These are phyloP conservation scores for Acipenser oxyrinchus DNA, from an alignment of 2,797 vertebrate genomes.

Conservation along the genomic window DNA sequence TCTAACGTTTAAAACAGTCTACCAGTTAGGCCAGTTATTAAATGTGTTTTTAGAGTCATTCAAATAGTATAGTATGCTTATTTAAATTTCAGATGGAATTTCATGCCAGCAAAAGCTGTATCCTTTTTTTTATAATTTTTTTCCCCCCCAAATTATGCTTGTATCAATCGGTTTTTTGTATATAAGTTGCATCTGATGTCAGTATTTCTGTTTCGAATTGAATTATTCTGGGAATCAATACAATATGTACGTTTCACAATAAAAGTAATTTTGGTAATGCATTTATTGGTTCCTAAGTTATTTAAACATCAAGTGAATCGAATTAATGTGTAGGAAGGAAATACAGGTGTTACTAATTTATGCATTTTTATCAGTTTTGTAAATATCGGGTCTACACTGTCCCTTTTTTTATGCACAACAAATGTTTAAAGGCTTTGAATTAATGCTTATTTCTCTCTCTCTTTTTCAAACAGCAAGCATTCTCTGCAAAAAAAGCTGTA, in stretches of 20 bases:
- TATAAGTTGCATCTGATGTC: constrained; percentile 4
- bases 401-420: constrained; percentile 20
- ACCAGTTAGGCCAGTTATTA: constrained; percentile 10
- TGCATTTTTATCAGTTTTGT: constrained; percentile 18
- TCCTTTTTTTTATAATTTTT: constrained; percentile 4
- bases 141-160: neutral
- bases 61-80: constrained; percentile 2
- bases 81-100: constrained; percentile 26
- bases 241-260: constrained; percentile 41
- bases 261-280: constrained; percentile 54
- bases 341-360: neutral
- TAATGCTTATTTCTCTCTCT: constrained; percentile 67
- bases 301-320: neutral
- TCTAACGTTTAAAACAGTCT: constrained; percentile 11
- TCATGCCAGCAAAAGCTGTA: constrained; percentile 17
- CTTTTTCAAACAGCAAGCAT: constrained; percentile 62
- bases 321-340: too few relatives aligned
- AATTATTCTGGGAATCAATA: constrained; percentile 38
- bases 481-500: constrained; percentile 54
- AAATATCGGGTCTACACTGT: constrained; percentile 37
- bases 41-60: constrained; percentile 7
- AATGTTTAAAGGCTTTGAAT: constrained; percentile 45
- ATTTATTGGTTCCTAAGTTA: constrained; percentile 18
- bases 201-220: constrained; percentile 28
- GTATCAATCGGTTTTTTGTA: constrained; percentile 14